Evolutionary conservation across 1,140 invertebrate genomes (phyloP).

Genomic region (Phthorimaea operculella): DNA sequence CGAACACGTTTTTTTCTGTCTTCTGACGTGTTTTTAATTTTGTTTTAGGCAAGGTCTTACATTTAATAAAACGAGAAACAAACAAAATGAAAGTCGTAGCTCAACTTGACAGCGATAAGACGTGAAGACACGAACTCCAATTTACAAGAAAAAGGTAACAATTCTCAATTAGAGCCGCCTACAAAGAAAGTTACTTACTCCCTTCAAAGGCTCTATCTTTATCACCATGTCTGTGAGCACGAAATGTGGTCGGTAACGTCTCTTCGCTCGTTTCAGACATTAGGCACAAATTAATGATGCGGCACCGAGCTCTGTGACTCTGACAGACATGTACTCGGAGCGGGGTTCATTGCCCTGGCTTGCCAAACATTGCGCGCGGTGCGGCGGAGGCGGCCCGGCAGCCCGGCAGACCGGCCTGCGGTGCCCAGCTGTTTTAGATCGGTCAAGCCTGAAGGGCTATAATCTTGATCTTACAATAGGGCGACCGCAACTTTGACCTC

Average conservation of each 20-base stretch:
- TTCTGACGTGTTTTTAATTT: too few relatives aligned
- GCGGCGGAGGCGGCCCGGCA: too few relatives aligned
- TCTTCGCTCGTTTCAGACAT: slow-evolving; percentile 45
- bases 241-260: slow-evolving; percentile 43
- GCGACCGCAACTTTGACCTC: too few relatives aligned
- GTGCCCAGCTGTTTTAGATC: not conserved
- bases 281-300: slow-evolving; percentile 60
- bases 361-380: slow-evolving; percentile 19
- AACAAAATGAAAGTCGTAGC: too few relatives aligned
- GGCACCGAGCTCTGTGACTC: slow-evolving; percentile 32
- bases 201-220: not conserved
- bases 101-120: not conserved
- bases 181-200: not conserved
- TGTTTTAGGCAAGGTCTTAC: too few relatives aligned
- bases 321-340: slow-evolving; percentile 42
- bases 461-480: too few relatives aligned
- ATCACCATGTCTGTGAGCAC: slow-evolving; percentile 33
- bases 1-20: too few relatives aligned
- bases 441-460: not conserved
- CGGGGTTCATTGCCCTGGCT: slow-evolving; percentile 37
- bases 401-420: not conserved
- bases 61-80: too few relatives aligned
- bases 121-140: not conserved
- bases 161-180: not conserved
- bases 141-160: slow-evolving; percentile 3